Evolutionary conservation across 1,140 invertebrate species (phyloP).

Genomic region (Dysdera silvatica): DNA sequence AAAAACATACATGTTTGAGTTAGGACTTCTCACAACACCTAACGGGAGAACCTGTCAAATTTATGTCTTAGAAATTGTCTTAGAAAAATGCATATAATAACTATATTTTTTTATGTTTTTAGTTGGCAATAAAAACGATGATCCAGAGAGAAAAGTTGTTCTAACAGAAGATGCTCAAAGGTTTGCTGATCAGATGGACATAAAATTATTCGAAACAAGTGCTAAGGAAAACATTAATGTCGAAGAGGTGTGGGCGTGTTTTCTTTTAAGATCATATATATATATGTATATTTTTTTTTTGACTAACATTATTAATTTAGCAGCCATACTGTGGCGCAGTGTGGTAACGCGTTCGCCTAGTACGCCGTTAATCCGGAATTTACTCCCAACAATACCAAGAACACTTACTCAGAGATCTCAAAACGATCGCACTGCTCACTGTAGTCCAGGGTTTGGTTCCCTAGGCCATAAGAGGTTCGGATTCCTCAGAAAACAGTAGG

Average conservation of each 20-base stretch:
- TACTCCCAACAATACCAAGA: too few species aligned
- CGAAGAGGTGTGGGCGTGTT: constrained; percentile 59
- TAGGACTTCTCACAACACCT: not conserved
- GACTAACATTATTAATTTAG: too few species aligned
- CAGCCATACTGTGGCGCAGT: too few species aligned
- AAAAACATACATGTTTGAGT: constrained; percentile 31
- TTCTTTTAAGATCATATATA: not conserved
- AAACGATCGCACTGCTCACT: too few species aligned
- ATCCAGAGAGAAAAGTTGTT: constrained; percentile 92
- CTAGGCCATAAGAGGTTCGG: too few species aligned
- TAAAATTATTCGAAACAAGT: constrained; percentile 95
- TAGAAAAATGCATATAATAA: not conserved
- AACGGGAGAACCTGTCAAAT: not conserved
- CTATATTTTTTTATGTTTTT: constrained; percentile 40
- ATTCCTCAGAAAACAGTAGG: too few species aligned
- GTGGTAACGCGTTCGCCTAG: too few species aligned
- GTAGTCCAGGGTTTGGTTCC: too few species aligned
- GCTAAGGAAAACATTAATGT: constrained; percentile 99
- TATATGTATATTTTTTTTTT: too few species aligned
- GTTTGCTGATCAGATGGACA: constrained; percentile 94
- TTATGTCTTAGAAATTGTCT: not conserved
- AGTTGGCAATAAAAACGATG: constrained; percentile 99
- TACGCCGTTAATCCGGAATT: too few species aligned
- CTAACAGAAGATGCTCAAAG: constrained; percentile 92
- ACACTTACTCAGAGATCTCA: too few species aligned